Base-by-base conservation (phyloP, 2,888 invertebrate genomes). In the Phania funesta region DNA sequence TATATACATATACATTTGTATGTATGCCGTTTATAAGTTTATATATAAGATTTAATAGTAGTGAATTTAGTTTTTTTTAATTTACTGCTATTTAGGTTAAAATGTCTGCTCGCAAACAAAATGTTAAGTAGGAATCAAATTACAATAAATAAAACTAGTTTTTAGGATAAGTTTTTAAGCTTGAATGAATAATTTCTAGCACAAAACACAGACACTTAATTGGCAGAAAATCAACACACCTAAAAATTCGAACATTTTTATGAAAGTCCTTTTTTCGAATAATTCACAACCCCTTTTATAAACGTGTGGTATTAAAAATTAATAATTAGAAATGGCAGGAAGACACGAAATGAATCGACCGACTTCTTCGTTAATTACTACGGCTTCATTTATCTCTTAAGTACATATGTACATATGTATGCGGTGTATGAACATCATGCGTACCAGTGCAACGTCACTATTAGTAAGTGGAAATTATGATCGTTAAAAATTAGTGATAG, bases 271-370 rank as follows among this genome's bases (percentile, higher is more conserved):
- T 26, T 46, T 78, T 8, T 26, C 13, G 26, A 35, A 7, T 24
- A 29, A 5, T 44, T 50, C 13, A 13, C 80, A 80, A 80, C 74
- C 80, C 74, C 48, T 74, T 80, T 62, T 26, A 18, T 9, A 38
- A 9, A 62, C 2, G 22, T 20, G 38, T 6, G 11, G 35, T 38
- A 38, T 13, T 11, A 13, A 3, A 38, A 38, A 11, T 38, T n/a
- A 4, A 3, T 1, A n/a, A 38, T 13, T 38, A 13, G 2, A 1
- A 38, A 13, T 11, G n/a, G 35, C n/a, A 38, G 3, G 16, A 16
- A 35, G 7, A 16, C 11, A 29, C 18, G 4, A 41, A 8, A 24
- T 62, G 26, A 70, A 22, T 35, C 18, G 24, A 67, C 20, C 11
- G 26, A 68, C 26, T 60, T 52, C 60, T 44, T 58, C 52, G 50